These are phyloP conservation scores for Drosophila bunnanda DNA, from an alignment of 2,888 invertebrate species.

Conservation along the genomic window DNA sequence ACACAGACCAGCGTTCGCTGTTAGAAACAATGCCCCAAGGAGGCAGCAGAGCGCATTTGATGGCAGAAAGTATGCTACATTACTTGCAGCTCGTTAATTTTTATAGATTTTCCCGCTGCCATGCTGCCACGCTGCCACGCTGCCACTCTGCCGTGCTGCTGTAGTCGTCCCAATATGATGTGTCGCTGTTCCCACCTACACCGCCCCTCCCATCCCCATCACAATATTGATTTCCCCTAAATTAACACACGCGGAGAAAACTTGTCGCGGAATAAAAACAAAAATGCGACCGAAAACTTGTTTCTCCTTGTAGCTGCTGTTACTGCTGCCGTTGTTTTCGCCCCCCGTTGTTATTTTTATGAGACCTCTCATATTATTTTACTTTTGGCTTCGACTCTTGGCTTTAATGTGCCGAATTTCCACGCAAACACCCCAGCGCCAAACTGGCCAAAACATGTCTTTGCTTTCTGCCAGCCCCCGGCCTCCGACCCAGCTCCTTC, in stretches of 20 bases:
- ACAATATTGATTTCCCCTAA: constrained; percentile 79
- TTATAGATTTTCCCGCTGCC: constrained; percentile 66
- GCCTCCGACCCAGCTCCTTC: not conserved
- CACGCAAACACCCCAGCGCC: constrained; percentile 26
- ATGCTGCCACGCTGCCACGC: constrained; percentile 20
- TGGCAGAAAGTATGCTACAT: constrained; percentile 77
- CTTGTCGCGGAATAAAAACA: constrained; percentile 37
- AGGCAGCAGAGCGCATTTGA: constrained; percentile 73
- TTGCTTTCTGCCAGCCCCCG: constrained; percentile 56
- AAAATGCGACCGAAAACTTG: constrained; percentile 31
- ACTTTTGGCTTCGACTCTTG: constrained; percentile 57
- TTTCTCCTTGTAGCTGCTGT: constrained; percentile 8
- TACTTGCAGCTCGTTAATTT: constrained; percentile 79
- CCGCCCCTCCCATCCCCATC: not conserved
- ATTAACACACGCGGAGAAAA: constrained; percentile 66
- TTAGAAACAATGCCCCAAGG: constrained; percentile 42
- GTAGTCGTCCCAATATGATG: constrained; percentile 61
- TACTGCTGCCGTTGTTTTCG: constrained; percentile 30
- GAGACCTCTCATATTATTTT: constrained; percentile 72
- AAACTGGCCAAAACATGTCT: constrained; percentile 78
- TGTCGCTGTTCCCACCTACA: constrained; percentile 55
- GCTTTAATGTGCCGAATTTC: constrained; percentile 64
- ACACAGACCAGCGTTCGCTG: constrained; percentile 30
- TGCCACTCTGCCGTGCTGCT: constrained; percentile 45
- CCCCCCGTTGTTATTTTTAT: constrained; percentile 74